These are phyloP conservation scores for Chorisops tibialis DNA, from an alignment of 2,888 invertebrate species.

Conservation along the genomic window DNA sequence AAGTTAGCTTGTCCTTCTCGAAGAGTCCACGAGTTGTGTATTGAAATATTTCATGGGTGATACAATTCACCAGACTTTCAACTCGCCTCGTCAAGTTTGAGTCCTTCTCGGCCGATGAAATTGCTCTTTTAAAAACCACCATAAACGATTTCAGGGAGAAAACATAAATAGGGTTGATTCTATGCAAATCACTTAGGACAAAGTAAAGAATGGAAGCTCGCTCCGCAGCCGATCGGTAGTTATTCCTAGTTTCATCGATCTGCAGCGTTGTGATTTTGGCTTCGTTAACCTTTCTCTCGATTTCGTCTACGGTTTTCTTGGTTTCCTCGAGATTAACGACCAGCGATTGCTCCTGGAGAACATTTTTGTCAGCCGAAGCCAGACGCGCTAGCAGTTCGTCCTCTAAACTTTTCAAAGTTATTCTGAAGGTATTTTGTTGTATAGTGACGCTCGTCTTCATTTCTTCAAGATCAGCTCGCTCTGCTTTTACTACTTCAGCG, in stretches of 20 bases:
- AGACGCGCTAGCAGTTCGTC: slow-evolving; percentile 84
- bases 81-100: slow-evolving; percentile 72
- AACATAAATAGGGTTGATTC: slow-evolving; percentile 93
- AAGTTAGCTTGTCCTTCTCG: slow-evolving; percentile 88
- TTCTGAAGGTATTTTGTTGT: slow-evolving; percentile 93
- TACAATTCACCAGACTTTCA: slow-evolving; percentile 74
- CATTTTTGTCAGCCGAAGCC: slow-evolving; percentile 88
- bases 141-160: slow-evolving; percentile 94
- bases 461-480: slow-evolving; percentile 86
- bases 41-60: slow-evolving; percentile 81
- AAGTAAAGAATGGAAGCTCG: slow-evolving; percentile 90
- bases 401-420: slow-evolving; percentile 83
- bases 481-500: slow-evolving; percentile 90
- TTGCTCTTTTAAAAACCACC: slow-evolving; percentile 85
- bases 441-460: slow-evolving; percentile 81
- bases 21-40: slow-evolving; percentile 90
- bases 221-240: slow-evolving; percentile 80
- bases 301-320: slow-evolving; percentile 88
- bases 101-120: slow-evolving; percentile 64
- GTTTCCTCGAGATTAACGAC: slow-evolving; percentile 92
- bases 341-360: slow-evolving; percentile 84
- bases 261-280: slow-evolving; percentile 82
- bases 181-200: slow-evolving; percentile 84
- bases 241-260: slow-evolving; percentile 89
- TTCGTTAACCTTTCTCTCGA: slow-evolving; percentile 81